phyloP scores from a whole-genome alignment of 2,113 vertebrate genomes.

The Patagioenas fasciata region DNA sequence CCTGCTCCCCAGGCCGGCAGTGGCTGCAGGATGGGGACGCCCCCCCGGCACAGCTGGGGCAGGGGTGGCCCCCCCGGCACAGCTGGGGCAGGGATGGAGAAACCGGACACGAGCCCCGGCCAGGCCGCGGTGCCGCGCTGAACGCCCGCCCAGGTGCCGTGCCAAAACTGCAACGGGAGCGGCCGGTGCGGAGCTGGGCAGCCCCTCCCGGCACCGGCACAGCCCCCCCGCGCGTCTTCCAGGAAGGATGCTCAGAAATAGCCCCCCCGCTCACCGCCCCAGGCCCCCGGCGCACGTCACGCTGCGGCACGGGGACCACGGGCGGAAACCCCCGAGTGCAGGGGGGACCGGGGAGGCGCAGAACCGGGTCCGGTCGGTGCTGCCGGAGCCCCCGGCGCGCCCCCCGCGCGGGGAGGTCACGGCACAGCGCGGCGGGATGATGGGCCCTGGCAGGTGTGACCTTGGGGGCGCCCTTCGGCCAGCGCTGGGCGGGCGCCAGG shows the following conservation, averaged over 20 bases:
- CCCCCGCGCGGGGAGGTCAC: background rate
- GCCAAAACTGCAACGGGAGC: no score
- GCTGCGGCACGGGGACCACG: rapidly evolving
- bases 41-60: background rate
- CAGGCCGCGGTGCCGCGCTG: background rate
- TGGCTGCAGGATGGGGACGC: background rate
- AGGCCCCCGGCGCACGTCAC: no score
- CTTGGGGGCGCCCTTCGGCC: conserved; percentile 19
- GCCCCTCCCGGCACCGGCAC: background rate
- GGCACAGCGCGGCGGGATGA: background rate
- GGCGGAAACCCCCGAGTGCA: background rate
- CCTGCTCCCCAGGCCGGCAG: no score
- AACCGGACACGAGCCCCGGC: background rate
- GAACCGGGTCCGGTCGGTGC: background rate
- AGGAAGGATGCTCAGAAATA: background rate
- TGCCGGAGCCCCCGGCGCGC: background rate
- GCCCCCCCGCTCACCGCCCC: background rate
- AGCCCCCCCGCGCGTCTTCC: background rate
- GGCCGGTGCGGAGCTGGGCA: background rate
- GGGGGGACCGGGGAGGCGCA: rapidly evolving
- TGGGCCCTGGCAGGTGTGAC: background rate
- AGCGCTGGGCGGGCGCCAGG: background rate
- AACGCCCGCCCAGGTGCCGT: background rate
- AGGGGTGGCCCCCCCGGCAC: no score
- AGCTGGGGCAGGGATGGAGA: background rate